A percentile compares a stretch with the other conserved stretches of the same genome.
Evolutionary conservation across 2,113 vertebrate species (phyloP).

Genomic region (Callionymus lyra): DNA sequence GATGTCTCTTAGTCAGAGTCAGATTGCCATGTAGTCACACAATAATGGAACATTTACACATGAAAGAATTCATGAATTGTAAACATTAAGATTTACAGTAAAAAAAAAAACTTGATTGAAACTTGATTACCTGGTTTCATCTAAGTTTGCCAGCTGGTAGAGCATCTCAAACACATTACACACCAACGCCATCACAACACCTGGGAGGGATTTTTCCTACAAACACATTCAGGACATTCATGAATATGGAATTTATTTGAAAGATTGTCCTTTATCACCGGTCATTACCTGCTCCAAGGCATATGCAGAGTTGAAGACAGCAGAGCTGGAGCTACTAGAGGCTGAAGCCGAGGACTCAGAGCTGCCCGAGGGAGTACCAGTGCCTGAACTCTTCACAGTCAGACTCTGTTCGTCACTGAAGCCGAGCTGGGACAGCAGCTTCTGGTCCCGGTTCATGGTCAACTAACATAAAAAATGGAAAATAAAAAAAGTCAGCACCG

Average conservation of each 20-base stretch:
- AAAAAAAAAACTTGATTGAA: too few relatives aligned
- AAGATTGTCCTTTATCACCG: background rate
- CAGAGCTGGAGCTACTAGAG: slow-evolving; percentile 80
- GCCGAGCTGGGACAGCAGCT: slow-evolving; percentile 91
- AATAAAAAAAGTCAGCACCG: slow-evolving; percentile 7
- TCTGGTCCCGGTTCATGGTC: slow-evolving; percentile 97
- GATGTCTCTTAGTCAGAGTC: background rate
- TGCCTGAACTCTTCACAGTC: slow-evolving; percentile 91
- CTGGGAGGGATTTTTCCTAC: slow-evolving; percentile 95
- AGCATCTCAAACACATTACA: slow-evolving; percentile 99
- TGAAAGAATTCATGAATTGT: too few relatives aligned
- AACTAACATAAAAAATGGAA: slow-evolving; percentile 60
- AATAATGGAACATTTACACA: background rate
- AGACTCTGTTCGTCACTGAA: slow-evolving; percentile 92
- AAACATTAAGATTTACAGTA: too few relatives aligned
- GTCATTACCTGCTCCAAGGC: slow-evolving; percentile 83
- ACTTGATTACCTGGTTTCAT: slow-evolving; percentile 82
- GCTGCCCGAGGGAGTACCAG: slow-evolving; percentile 89
- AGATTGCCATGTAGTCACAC: background rate
- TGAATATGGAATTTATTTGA: background rate
- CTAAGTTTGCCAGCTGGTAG: slow-evolving; percentile 94
- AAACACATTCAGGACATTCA: slow-evolving; percentile 6
- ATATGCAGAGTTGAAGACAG: slow-evolving; percentile 82
- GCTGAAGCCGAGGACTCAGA: slow-evolving; percentile 88
- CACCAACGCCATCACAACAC: slow-evolving; percentile 96